A percentile compares a stretch with the other conserved stretches of the same genome.
Evolutionary conservation across 2,797 vertebrate species (phyloP).

Genomic region (Onychomys leucogaster): DNA sequence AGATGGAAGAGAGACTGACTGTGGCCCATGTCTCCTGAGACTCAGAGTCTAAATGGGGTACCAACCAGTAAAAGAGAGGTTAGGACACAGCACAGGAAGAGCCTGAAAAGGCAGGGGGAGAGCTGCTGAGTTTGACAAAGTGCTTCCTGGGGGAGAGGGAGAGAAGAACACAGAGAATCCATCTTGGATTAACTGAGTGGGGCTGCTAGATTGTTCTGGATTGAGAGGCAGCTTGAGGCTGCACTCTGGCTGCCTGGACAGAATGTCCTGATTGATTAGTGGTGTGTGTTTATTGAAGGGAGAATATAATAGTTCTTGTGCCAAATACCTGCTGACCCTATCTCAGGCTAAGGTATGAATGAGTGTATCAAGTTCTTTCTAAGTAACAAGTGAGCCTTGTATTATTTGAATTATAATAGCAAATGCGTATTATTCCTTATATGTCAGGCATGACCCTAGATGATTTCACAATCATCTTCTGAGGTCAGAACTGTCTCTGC

Average conservation of each 20-base stretch:
- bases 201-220: not conserved
- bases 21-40: not conserved
- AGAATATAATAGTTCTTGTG: not conserved
- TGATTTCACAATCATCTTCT: constrained; percentile 47
- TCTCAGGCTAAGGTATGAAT: not conserved
- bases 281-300: not conserved
- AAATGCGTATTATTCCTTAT: constrained; percentile 8
- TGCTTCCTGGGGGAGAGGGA: not conserved
- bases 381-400: not conserved
- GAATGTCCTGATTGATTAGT: not conserved
- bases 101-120: rapidly evolving
- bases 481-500: constrained; percentile 42
- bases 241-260: not conserved
- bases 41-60: not conserved
- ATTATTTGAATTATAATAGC: constrained; percentile 15
- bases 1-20: rapidly evolving
- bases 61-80: not conserved
- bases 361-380: not conserved
- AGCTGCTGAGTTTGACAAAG: not conserved
- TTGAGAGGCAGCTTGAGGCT: rapidly evolving
- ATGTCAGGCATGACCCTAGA: constrained; percentile 50
- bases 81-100: not conserved
- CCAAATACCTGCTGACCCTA: not conserved
- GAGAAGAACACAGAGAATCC: not conserved
- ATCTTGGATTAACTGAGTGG: not conserved